Evolutionary conservation across 2,797 vertebrate species (phyloP).

Genomic region (Mycteria americana): DNA sequence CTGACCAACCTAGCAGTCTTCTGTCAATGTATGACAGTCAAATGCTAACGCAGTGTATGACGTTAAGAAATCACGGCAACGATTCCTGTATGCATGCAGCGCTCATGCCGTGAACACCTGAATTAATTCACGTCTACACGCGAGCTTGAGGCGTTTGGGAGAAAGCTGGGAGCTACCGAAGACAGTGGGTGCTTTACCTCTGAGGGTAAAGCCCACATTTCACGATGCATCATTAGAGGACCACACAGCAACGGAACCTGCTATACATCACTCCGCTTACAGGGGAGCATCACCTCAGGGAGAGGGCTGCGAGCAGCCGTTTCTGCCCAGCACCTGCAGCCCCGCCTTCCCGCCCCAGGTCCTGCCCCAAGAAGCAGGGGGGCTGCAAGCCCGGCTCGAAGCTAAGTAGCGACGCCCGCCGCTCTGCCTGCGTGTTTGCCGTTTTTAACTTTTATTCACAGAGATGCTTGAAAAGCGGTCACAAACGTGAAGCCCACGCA

Average conservation of each 20-base stretch:
- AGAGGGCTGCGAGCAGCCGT: not conserved
- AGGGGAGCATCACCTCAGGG: rapidly evolving
- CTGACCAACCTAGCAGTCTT: not conserved
- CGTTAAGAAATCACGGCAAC: rapidly evolving
- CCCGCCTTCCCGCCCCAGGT: too few species aligned
- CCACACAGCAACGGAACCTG: rapidly evolving
- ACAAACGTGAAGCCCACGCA: not conserved
- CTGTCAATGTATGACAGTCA: rapidly evolving
- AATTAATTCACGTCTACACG: rapidly evolving
- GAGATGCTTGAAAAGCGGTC: not conserved
- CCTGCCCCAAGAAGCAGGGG: not conserved
- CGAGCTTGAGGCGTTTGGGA: rapidly evolving
- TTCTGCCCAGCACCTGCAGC: not conserved
- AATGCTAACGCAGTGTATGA: rapidly evolving
- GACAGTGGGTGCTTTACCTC: rapidly evolving
- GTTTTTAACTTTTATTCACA: not conserved
- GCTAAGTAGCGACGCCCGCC: rapidly evolving
- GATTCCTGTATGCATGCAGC: rapidly evolving
- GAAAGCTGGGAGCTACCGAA: not conserved
- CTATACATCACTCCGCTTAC: rapidly evolving
- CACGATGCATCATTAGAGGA: rapidly evolving
- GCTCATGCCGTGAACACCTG: rapidly evolving
- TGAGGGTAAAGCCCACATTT: rapidly evolving
- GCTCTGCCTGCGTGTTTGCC: not conserved
- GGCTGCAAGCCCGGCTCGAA: not conserved